These are phyloP conservation scores for Ernsta delagoae DNA, from an alignment of 2,888 invertebrate species.

Conservation along the genomic window DNA sequence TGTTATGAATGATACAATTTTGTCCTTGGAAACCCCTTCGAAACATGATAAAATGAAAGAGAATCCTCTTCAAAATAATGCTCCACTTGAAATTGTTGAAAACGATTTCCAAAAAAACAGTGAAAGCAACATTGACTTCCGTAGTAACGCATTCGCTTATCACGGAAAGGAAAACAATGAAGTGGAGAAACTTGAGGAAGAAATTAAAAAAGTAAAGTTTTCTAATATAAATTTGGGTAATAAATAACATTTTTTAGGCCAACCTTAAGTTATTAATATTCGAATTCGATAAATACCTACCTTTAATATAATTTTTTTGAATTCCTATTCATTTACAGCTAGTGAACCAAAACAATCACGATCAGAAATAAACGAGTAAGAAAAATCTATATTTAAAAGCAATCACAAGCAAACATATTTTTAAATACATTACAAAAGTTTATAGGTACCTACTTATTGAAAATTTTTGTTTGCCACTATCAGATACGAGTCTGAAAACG, in stretches of 20 bases:
- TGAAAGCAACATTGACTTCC: conserved; percentile 43
- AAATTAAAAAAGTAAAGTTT: conserved; percentile 68
- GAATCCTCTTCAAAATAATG: background rate
- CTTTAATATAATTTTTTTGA: background rate
- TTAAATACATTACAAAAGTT: too few relatives aligned
- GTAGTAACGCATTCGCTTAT: conserved; percentile 37
- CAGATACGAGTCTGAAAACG: background rate
- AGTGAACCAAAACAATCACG: background rate
- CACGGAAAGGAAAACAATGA: conserved; percentile 37
- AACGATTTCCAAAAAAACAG: background rate
- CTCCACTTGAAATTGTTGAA: background rate
- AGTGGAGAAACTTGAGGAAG: conserved; percentile 51
- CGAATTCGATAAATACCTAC: background rate
- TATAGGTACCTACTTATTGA: background rate
- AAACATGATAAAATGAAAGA: background rate
- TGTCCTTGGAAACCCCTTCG: background rate
- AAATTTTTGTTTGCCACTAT: background rate
- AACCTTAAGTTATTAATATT: background rate
- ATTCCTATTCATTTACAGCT: conserved; percentile 10
- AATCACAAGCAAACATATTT: background rate
- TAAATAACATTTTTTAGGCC: conserved; percentile 31
- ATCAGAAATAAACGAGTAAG: conserved; percentile 19
- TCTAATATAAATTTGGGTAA: conserved; percentile 64
- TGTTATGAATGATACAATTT: background rate
- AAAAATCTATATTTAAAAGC: background rate